Evolutionary conservation across 2,888 invertebrate species (phyloP), one percentile per base, ranked within the genome.

Genomic region (Villa cingulata): DNA sequence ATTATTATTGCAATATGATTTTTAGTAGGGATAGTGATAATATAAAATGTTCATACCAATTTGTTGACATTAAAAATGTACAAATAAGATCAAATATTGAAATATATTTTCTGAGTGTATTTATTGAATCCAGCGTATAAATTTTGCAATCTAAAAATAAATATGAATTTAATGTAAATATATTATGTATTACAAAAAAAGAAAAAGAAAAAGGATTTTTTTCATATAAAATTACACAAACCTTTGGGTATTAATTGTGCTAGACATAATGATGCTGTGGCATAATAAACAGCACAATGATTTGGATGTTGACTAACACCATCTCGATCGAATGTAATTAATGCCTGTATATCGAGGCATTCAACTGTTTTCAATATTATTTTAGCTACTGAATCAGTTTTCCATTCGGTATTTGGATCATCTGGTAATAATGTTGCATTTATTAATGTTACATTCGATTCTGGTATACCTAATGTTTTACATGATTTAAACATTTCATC

Each of bases 261-360:
- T 63, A 86, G 75, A 66, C 83, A 83, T 62, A 89, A 74, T 60
- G 84, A 81, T 46, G 85, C 83, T 44, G 87, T 74, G 46, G 85
- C 86, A 71, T 83, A 84, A 66, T 84, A 89, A 53, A 89, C 77
- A 51, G 89, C 83, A 53, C 79, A 80, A 65, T 98, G 98, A 72
- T 98, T 98, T 20, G 77, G 73, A 71, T 98, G 97, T 7, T 85
- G 81, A 57, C 94, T 95, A 7, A 98, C 83, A 44, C 97, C 98
- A 62, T 83, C 76, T 60, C 83, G 80, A 70, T 98, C 98, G 73
- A 98, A 98, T 16, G 96, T 92, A 46, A 97, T 78, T 45, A 96
- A 73, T 2, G 86, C 84, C 61, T 88, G 83, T 60, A 90, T 83
- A 58, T 80, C 80, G 58, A 86, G 74, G 48, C 77, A 73, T 65